These are phyloP conservation scores for Nansenia antarctica DNA, from an alignment of 2,113 vertebrate species.

Conservation along the genomic window DNA sequence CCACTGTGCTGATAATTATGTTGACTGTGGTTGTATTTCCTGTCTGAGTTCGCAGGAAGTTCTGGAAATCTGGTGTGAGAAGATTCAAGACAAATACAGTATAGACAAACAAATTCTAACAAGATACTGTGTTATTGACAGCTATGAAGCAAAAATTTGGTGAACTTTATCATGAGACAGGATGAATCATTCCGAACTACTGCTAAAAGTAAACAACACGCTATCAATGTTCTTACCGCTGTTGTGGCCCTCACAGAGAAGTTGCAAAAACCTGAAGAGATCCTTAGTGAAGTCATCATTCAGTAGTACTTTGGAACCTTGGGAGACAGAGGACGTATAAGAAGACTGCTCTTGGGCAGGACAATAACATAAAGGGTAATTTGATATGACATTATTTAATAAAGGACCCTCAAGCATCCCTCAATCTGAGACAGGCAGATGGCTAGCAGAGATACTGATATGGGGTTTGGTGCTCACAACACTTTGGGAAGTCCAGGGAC, in stretches of 20 bases:
- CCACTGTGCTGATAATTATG: constrained; percentile 97
- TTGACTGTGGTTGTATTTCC: constrained; percentile 98
- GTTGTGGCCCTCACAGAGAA: constrained; percentile 98
- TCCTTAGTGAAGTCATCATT: constrained; percentile 97
- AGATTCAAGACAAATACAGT: too few relatives aligned
- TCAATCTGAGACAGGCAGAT: constrained; percentile 63
- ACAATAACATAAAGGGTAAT: not conserved
- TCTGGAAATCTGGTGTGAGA: constrained; percentile 92
- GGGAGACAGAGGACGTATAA: constrained; percentile 48
- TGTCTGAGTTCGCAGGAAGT: constrained; percentile 95
- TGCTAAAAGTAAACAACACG: not conserved
- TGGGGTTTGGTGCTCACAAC: constrained; percentile 50
- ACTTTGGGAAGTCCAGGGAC: constrained; percentile 47
- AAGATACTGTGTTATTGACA: too few relatives aligned
- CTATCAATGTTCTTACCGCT: constrained; percentile 79
- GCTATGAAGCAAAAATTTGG: too few relatives aligned
- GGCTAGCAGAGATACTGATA: constrained; percentile 27
- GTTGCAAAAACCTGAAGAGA: constrained; percentile 96
- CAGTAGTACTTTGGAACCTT: constrained; percentile 97
- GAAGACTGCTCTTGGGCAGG: constrained; percentile 7
- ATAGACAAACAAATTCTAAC: too few relatives aligned
- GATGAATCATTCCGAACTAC: too few relatives aligned
- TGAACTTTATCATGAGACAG: too few relatives aligned
- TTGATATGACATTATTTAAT: constrained; percentile 1
- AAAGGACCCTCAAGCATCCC: constrained; percentile 37